Base-by-base conservation (phyloP, 2,113 vertebrate genomes). In the Hemiprocne comata region DNA sequence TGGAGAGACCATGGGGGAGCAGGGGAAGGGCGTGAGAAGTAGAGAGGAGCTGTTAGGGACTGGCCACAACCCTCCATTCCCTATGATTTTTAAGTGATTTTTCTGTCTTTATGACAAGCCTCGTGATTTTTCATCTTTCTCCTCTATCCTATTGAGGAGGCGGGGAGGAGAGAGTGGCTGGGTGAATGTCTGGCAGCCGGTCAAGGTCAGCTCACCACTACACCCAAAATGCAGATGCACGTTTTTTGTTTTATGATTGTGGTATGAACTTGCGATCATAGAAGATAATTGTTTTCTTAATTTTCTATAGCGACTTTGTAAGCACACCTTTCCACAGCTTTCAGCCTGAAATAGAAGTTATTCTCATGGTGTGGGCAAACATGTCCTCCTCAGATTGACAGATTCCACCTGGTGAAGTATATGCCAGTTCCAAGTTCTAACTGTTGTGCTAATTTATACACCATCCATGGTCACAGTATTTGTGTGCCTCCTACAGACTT, bases 141-240 rank as follows among this genome's bases (percentile, higher is more conserved):
- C 8, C 66, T 38, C 40, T 23, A 26, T 16, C 18, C 48, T 10
- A 12, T 16, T 36, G 40, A 66, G 53, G 28, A 29, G 5, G 8
- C n/a, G 26, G 15, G 10, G 46, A 18, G 14, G 33, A 42, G 69
- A 46, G 12, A 29, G 13, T 0, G 0, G 28, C 28, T 61, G 16
- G 20, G 13, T 40, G 17, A 19, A 38, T 0, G 0, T 9, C 34
- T 24, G 14, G 36, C 18, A 46, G 36, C 14, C 6, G 1, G 34
- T 7, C 38, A 33, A 11, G 1, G 12, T 4, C 64, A 76, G 5
- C 4, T 36, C 31, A n/a, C 26, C 58, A 28, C 76, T 50, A 36
- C 26, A 53, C 13, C 28, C 51, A 31, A 75, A 75, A 71, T 1
- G 5, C 16, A 55, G 55, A 6, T 20, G 16, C 3, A 12, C 1